Evolutionary conservation across 1,140 invertebrate species (phyloP).

Genomic region (Microvelia longipes): DNA sequence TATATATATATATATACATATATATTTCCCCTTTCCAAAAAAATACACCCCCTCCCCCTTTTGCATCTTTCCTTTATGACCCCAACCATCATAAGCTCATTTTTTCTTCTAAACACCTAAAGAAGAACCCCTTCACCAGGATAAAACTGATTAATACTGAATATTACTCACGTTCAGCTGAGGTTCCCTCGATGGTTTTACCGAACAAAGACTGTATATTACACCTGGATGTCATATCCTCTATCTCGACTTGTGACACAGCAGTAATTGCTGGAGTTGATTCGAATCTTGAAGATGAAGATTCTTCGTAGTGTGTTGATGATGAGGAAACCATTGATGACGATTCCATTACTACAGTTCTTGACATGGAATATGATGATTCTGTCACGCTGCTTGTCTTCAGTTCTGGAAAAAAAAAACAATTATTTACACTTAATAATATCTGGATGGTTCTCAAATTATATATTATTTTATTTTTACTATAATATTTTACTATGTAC

Average conservation of each 20-base stretch:
- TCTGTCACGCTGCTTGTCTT: constrained; percentile 24
- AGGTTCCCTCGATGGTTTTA: constrained; percentile 55
- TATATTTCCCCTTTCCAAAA: too few relatives aligned
- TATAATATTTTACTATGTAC: too few relatives aligned
- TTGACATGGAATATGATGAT: constrained; percentile 10
- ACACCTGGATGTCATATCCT: constrained; percentile 18
- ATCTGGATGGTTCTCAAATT: too few relatives aligned
- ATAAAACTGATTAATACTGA: too few relatives aligned
- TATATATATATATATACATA: too few relatives aligned
- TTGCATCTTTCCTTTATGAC: too few relatives aligned
- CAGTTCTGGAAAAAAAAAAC: constrained; percentile 23
- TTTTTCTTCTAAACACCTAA: too few relatives aligned
- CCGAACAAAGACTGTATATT: constrained; percentile 46
- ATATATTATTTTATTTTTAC: too few relatives aligned
- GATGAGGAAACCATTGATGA: not conserved
- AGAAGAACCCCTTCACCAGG: too few relatives aligned
- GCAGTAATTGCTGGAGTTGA: not conserved
- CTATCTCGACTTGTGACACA: constrained; percentile 3
- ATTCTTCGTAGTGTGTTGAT: not conserved
- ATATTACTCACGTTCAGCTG: constrained; percentile 53
- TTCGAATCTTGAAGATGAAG: not conserved
- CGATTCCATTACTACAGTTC: constrained; percentile 1
- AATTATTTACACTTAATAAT: too few relatives aligned
- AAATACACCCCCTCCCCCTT: too few relatives aligned
- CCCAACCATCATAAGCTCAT: too few relatives aligned